These are phyloP conservation scores for Theonella swinhoei DNA, from an alignment of 37 sponge, comb jelly and placozoan species.

Conservation along the genomic window DNA sequence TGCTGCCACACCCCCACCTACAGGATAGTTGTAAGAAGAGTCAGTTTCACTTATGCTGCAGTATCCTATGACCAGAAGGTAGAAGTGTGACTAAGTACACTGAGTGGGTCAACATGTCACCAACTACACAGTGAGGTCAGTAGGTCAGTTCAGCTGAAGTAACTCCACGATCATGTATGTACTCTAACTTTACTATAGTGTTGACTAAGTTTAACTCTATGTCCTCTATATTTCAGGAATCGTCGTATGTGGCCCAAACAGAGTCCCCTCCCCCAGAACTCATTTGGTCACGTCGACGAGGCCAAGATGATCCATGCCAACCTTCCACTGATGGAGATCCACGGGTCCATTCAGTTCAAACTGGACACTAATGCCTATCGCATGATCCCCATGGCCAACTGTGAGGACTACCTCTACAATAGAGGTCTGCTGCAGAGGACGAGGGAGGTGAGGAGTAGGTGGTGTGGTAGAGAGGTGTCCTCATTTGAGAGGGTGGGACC, in stretches of 20 bases:
- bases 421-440: conserved; percentile 48
- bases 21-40: no score
- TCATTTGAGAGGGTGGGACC: no score
- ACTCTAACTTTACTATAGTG: not conserved
- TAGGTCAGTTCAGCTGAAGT: no score
- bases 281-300: conserved; percentile 28
- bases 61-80: no score
- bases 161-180: no score
- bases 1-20: no score
- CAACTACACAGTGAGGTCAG: no score
- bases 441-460: conserved; percentile 40
- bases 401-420: conserved; percentile 82
- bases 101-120: no score
- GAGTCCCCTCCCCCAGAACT: not conserved
- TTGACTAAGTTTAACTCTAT: not conserved
- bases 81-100: no score
- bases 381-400: conserved; percentile 79
- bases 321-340: conserved; percentile 46
- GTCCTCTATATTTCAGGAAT: conserved; percentile 19
- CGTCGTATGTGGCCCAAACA: conserved; percentile 29
- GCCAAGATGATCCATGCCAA: not conserved
- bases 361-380: conserved; percentile 75
- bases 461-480: no score
- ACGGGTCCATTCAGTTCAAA: conserved; percentile 82
- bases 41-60: no score